Base-by-base conservation (phyloP, 2,113 vertebrate species). In the Girardinichthys multiradiatus region DNA sequence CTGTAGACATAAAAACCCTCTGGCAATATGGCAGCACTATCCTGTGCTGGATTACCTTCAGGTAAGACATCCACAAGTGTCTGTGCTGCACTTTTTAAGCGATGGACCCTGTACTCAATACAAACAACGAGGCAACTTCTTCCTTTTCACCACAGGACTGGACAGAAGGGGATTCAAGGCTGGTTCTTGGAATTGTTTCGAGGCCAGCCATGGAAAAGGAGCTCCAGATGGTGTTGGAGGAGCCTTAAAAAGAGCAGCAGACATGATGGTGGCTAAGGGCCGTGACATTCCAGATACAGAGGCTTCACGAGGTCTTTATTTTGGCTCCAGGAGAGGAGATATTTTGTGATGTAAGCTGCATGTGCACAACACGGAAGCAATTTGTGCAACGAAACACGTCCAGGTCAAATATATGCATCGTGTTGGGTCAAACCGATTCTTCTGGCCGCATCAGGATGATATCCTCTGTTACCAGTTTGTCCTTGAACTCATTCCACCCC, bases 11-110 rank as follows among this genome's bases (percentile, higher is more conserved):
- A 35, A 35, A 35, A 9, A 9, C 33, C 33, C 33, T 35, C 33
- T 9, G 9, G 33, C 21, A 42, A 39, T 26, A 27, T 37, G 31
- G 31, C 62, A 64, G 24, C 35, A 26, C 10, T n/a, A 64, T 64
- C 35, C 33, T 64, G 31, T 39, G 35, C 33, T 27, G n/a, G 62
- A 64, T 64, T 64, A 26, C n/a, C 35, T 42, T 27, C 62, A 64
- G 4, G 33, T 11, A 33, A 33, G 26, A 39, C 33, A 64, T 35
- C 33, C 33, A 35, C 4, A 5, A 9, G 33, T 35, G n/a, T n/a
- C n/a, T n/a, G n/a, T 35, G 33, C 9, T 9, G 33, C 33, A 35
- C n/a, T 35, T 35, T 35, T 35, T 35, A 35, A 35, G 33, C 9
- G 33, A 35, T n/a, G n/a, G 33, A 9, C 33, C 33, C 33, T 35